phyloP scores from a whole-genome alignment of 30 jellyfish, hydroid and myxozoan species.

The Hydra vulgaris region DNA sequence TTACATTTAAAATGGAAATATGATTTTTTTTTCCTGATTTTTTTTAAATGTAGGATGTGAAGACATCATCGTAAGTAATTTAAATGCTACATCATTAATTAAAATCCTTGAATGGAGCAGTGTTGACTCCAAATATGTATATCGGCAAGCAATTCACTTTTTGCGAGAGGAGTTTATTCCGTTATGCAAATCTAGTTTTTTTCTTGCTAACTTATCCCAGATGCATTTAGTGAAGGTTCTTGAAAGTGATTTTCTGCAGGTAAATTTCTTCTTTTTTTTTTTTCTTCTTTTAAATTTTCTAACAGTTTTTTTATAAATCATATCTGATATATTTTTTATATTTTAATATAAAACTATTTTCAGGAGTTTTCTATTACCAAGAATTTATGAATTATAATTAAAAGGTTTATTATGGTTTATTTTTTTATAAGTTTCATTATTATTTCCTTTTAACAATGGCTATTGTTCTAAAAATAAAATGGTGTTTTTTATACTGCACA shows the following conservation, averaged over 20 bases:
- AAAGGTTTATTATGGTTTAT: too few relatives aligned
- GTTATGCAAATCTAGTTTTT: slow-evolving; percentile 38
- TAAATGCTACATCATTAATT: slow-evolving; percentile 43
- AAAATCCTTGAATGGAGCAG: slow-evolving; percentile 92
- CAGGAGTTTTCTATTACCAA: too few relatives aligned
- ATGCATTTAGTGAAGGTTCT: slow-evolving; percentile 36
- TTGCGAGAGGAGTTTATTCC: slow-evolving; percentile 57
- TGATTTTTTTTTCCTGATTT: background rate
- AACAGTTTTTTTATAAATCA: too few relatives aligned
- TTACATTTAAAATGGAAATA: too few relatives aligned
- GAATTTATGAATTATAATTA: too few relatives aligned
- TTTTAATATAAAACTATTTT: too few relatives aligned
- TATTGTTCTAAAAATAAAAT: too few relatives aligned
- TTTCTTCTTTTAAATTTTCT: too few relatives aligned
- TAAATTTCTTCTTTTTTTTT: background rate
- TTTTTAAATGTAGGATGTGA: slow-evolving; percentile 69
- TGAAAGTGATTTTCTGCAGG: slow-evolving; percentile 73
- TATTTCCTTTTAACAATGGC: too few relatives aligned
- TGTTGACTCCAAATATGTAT: slow-evolving; percentile 82
- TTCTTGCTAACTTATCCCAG: slow-evolving; percentile 61
- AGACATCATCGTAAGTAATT: slow-evolving; percentile 47
- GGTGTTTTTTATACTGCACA: too few relatives aligned
- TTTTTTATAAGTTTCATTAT: too few relatives aligned
- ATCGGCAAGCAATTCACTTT: slow-evolving; percentile 76
- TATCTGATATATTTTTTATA: too few relatives aligned